Conservation (phyloP, 2,797 vertebrate genomes). For the Neopelma chrysocephalum region DNA sequence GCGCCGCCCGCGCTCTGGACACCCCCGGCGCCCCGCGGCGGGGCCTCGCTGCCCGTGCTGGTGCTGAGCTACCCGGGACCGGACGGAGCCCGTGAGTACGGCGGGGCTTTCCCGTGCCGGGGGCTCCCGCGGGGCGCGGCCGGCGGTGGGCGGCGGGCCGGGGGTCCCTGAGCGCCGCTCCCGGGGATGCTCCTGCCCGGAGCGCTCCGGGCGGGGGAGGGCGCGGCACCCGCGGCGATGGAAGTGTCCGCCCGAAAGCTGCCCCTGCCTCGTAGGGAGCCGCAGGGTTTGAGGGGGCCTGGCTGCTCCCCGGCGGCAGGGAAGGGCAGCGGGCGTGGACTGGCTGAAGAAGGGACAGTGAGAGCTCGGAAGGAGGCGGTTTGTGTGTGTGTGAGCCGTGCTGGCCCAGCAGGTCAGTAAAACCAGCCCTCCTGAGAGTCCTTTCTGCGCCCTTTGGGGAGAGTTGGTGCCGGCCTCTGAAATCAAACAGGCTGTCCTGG, state of each 20-base stretch:
- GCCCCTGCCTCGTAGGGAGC: neutral
- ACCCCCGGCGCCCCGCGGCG: constrained; percentile 28
- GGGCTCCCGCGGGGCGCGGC: neutral
- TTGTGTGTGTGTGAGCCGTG: rapidly evolving
- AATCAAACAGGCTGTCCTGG: too few relatives aligned
- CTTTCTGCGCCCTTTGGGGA: too few relatives aligned
- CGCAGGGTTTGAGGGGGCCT: neutral
- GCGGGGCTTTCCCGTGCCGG: neutral
- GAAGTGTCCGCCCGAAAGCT: neutral
- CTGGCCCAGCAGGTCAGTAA: rapidly evolving
- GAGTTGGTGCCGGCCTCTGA: neutral
- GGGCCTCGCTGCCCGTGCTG: neutral
- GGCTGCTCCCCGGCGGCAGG: neutral
- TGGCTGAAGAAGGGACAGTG: neutral
- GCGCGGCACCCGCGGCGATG: neutral
- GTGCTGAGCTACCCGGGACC: constrained; percentile 41
- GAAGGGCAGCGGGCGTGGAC: neutral
- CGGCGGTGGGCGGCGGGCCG: neutral
- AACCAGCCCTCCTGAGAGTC: too few relatives aligned
- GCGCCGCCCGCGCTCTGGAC: constrained; percentile 69
- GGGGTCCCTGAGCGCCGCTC: neutral
- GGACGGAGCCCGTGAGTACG: constrained; percentile 35
- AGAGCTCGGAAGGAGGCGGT: neutral
- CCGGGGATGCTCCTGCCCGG: neutral
- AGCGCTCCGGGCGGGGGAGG: neutral